Base-by-base conservation (phyloP, 1,140 invertebrate genomes). In the Micrasema longulum region DNA sequence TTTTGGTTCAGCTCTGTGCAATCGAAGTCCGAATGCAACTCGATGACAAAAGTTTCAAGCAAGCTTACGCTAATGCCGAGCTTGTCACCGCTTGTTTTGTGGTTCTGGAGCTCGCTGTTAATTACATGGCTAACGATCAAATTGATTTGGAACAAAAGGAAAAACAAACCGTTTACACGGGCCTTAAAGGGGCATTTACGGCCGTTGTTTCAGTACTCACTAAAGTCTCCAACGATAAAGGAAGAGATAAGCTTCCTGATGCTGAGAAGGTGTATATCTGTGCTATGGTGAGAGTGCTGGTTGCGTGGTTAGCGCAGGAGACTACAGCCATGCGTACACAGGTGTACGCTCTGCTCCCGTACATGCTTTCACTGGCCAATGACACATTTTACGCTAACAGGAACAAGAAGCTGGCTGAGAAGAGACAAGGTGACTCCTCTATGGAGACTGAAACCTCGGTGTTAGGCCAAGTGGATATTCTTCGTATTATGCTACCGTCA, bases 11-110 rank as follows among this genome's bases (percentile, higher is more conserved):
- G 80, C 81, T 98, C 16, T 90, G 92, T 73, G 93, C 94, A 55
- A 94, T 98, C 79, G 96, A 97, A 87, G 90, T 97, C 1, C 88
- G 95, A 77, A 97, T 98, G 94, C 92, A 95, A 77, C 82, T 97
- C 45, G 95, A 98, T 79, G 93, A 95, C 71, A 91, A 92, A 76
- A 91, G 89, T 77, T 85, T 96, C 70, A 93, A 95, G 79, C 87
- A 92, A 79, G 90, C 94, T 6, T 88, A 91, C 77, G 82, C 86
- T 26, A 91, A 93, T 83, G 89, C 88, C 22, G 91, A 95, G 55
- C 84, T 97, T 14, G 86, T 97, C 1, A 91, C 91, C 18, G 87
- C 93, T 43, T 97, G 95, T 78, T 97, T 96, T 76, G 85, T 90
- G 50, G 90, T 96, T 36, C 82, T 97, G 36, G 95, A 97, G 80